Conservation (phyloP, 2,888 invertebrate genomes). For the Cerastis rubricosa region DNA sequence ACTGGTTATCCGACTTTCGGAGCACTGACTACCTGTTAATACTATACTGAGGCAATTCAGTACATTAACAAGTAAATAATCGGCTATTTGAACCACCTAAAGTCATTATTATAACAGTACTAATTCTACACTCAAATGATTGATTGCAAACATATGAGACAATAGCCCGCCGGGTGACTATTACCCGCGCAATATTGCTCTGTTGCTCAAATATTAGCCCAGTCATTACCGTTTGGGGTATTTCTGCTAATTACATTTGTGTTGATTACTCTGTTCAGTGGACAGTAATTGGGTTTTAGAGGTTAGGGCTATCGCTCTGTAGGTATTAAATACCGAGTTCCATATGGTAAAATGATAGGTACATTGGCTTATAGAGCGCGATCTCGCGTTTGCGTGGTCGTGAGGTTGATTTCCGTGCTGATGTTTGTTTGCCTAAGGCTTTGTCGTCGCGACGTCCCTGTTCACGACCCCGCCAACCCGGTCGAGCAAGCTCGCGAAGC, state of each 20-base stretch:
- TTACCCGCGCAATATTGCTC: constrained; percentile 20
- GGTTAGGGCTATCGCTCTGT: neutral
- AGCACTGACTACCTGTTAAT: no score
- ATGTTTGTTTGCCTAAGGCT: neutral
- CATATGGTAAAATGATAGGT: neutral
- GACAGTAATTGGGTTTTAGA: constrained; percentile 21
- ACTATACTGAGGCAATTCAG: no score
- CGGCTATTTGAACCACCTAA: neutral
- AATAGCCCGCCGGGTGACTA: neutral
- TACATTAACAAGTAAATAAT: neutral
- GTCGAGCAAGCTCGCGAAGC: no score
- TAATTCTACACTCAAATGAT: constrained; percentile 48
- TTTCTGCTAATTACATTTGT: constrained; percentile 52
- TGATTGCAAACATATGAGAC: constrained; percentile 38
- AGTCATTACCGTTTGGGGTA: constrained; percentile 49
- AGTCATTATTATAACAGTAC: constrained; percentile 22
- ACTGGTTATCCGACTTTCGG: no score
- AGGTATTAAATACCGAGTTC: neutral
- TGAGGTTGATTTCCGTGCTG: neutral
- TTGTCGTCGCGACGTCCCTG: no score
- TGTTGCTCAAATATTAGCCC: constrained; percentile 54
- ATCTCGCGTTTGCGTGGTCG: neutral
- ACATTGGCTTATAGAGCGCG: neutral
- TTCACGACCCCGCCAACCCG: no score
- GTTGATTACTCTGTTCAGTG: constrained; percentile 23